Evolutionary conservation across 2,113 vertebrate genomes (phyloP), one percentile per base, ranked within the genome.

Genomic region (Calyptommatus sinebrachiatus): DNA sequence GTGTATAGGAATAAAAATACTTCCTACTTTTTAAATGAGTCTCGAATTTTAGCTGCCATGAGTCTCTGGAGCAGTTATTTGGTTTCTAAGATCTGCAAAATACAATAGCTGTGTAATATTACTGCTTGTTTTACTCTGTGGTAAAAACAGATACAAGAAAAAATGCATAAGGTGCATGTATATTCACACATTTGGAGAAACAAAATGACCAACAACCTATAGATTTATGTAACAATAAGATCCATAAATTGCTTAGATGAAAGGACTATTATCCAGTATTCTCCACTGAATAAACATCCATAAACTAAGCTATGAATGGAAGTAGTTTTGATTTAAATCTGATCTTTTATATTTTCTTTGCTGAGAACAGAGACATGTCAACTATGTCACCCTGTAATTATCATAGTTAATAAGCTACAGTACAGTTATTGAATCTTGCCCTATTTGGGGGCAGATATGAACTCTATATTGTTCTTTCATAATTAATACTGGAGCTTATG

Each of bases 1-100:
- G 31, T n/a, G 22, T 46, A 71, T 75, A 7, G 78, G 57, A 89
- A 86, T 83, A 72, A 75, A 24, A 65, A 50, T 75, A 86, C 60
- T 1, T 83, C 81, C 41, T 81, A 66, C 1, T 82, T 89, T 76
- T 62, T 76, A 86, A 83, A 78, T 69, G 22, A 20, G 53, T 75
- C 60, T 61, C 78, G 77, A 71, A 71, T 14, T 24, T 24, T 71
- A 81, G 6, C 65, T 69, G 3, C 81, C 16, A 1, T 11, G 22
- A 78, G 80, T 50, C 65, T 8, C 8, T 78, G 50, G 7, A 67
- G 7, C 5, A 63, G 28, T n/a, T 79, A 7, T 83, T 87, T 53
- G 67, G 16, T 20, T 1, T 72, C 8, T 87, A 72, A 81, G 5
- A 9, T 63, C 81, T 76, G 66, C 26, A 75, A 45, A 84, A 31